Evolutionary conservation across 2,797 vertebrate species (phyloP), one percentile per base, ranked within the genome.

Genomic region (Gymnoscopelus microlampas): DNA sequence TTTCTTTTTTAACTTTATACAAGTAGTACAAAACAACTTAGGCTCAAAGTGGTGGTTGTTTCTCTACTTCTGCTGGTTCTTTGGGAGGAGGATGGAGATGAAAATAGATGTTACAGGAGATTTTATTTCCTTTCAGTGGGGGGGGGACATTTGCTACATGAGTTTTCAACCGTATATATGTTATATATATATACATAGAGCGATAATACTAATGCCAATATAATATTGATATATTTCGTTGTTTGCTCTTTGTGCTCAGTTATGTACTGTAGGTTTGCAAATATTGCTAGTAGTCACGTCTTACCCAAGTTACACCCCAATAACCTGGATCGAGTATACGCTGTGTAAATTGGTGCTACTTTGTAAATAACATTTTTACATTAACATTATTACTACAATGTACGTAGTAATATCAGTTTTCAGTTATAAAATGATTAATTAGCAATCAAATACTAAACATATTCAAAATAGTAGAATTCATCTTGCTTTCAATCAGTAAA

Each of bases 31-130:
- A 92, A 91, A 91, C 77, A 61, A 85, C 76, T 82, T 63, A 90
- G 92, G 93, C 94, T 95, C 92, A 90, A 86, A 88, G 85, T 92
- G 76, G 83, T 89, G 73, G 71, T 82, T 91, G 86, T 81, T 87
- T 88, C 91, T 88, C 77, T 93, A 89, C 83, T 80, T 87, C 87
- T 95, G 95, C 95, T 96, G 96, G 95, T 94, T 90, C 87, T 79
- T 86, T 75, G 76, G 78, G 88, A 86, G 85, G 89, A 93, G 88
- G 88, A 90, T 87, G 74, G 85, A 85, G 81, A 84, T 66, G 87
- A 91, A 90, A 89, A 89, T 87, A 93, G 89, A 85, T 54, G 79
- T 89, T 68, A 87, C 84, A 80, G 83, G 85, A 84, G 82, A 81
- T 44, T 10, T 9, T 44, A 78, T 82, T 60, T 48, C 73, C 66